A percentile compares a stretch with the other conserved stretches of the same genome.
Evolutionary conservation across 2,113 vertebrate genomes (phyloP).

Genomic region (Silurus glanis): DNA sequence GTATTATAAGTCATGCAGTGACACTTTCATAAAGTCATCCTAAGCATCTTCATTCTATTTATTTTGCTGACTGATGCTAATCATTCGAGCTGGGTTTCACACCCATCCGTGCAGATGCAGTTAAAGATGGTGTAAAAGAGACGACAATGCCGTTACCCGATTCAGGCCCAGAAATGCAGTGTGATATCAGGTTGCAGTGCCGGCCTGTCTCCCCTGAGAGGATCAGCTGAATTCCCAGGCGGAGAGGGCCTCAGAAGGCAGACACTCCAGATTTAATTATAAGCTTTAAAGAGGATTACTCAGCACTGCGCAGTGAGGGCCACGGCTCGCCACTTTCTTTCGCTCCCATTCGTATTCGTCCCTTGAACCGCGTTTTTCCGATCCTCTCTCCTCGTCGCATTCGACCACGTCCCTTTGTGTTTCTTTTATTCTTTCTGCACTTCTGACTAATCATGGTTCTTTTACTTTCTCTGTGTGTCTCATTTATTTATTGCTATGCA

Average conservation of each 20-base stretch:
- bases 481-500: neutral
- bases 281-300: slow-evolving; percentile 59
- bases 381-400: neutral
- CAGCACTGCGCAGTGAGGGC: slow-evolving; percentile 39
- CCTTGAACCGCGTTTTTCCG: neutral
- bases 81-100: neutral
- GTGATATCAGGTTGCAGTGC: slow-evolving; percentile 50
- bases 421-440: neutral
- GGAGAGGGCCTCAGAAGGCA: slow-evolving; percentile 55
- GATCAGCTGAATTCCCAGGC: slow-evolving; percentile 59
- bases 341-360: slow-evolving; percentile 10
- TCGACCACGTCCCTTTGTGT: neutral
- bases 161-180: slow-evolving; percentile 33
- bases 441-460: neutral
- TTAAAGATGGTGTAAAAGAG: slow-evolving; percentile 9
- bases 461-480: neutral
- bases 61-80: slow-evolving; percentile 15
- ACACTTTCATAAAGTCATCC: slow-evolving; percentile 30
- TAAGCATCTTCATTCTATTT: slow-evolving; percentile 5
- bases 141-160: slow-evolving; percentile 22
- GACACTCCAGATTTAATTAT: slow-evolving; percentile 63
- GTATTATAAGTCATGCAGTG: slow-evolving; percentile 24
- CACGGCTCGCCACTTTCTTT: slow-evolving; percentile 35
- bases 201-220: slow-evolving; percentile 42
- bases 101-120: slow-evolving; percentile 6